phyloP scores from a whole-genome alignment of 2,888 invertebrate species.

The Orchestes rusci region DNA sequence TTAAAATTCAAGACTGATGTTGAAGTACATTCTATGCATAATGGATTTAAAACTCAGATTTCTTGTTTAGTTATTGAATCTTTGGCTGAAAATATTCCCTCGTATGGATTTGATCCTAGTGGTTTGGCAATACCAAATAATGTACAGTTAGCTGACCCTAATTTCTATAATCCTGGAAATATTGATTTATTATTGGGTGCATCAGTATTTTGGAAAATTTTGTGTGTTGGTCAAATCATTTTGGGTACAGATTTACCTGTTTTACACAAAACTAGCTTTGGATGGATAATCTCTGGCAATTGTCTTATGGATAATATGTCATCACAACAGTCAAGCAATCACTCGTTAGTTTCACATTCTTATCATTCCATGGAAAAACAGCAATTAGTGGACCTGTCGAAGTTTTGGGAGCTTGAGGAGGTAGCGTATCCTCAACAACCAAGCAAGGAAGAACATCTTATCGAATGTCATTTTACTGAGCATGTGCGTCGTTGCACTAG shows the following conservation, averaged over 20 bases:
- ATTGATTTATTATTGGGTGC: conserved; percentile 3
- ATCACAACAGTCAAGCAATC: too few species aligned
- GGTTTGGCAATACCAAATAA: neutral
- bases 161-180: neutral
- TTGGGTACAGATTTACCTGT: conserved; percentile 1
- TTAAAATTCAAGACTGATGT: neutral
- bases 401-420: conserved; percentile 4
- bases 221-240: conserved; percentile 3
- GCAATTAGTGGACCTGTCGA: neutral
- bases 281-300: conserved; percentile 5
- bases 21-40: neutral
- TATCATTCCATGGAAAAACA: too few species aligned
- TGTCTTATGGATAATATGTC: neutral
- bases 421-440: neutral
- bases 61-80: neutral
- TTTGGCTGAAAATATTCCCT: neutral
- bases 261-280: conserved; percentile 2
- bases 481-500: neutral
- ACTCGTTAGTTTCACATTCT: too few species aligned
- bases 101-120: neutral
- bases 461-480: neutral
- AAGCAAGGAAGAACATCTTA: neutral
- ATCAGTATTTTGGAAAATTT: conserved; percentile 5
- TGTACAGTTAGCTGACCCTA: conserved; percentile 6
- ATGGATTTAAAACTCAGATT: neutral